A percentile compares a stretch with the other conserved stretches of the same genome.
Conservation (phyloP, 2,113 vertebrate genomes). For the Centropus bengalensis region DNA sequence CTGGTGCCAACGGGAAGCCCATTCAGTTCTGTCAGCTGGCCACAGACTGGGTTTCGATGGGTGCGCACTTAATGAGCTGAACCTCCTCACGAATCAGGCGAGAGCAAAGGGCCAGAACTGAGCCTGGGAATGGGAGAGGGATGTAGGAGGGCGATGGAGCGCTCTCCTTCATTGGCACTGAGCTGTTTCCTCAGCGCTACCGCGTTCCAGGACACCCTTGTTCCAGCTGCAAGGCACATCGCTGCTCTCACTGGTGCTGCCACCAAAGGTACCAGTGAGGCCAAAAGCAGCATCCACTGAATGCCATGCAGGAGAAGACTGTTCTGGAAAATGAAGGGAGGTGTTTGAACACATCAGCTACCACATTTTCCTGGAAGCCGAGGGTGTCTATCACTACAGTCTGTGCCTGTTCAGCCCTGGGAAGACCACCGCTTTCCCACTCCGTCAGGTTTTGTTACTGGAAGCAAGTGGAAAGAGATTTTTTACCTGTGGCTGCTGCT, state of each 20-base stretch:
- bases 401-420: neutral
- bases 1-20: neutral
- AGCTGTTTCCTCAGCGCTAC: neutral
- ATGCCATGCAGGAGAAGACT: neutral
- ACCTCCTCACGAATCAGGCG: rapidly evolving
- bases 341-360: neutral
- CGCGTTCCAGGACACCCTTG: neutral
- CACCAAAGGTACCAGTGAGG: neutral
- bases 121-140: neutral
- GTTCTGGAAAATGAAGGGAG: neutral
- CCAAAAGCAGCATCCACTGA: neutral
- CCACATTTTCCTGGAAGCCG: rapidly evolving
- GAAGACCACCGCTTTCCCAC: neutral
- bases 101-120: neutral
- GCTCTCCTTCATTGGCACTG: neutral
- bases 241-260: neutral
- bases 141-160: neutral
- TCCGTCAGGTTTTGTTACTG: neutral
- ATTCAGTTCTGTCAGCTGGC: neutral
- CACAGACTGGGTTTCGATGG: neutral
- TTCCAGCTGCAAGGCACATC: neutral
- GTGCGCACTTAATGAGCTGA: neutral
- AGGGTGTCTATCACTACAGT: neutral
- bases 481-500: neutral
- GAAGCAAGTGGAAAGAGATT: neutral